phyloP scores from a whole-genome alignment of 2,113 vertebrate species.

The Phylloscopus trochilus region DNA sequence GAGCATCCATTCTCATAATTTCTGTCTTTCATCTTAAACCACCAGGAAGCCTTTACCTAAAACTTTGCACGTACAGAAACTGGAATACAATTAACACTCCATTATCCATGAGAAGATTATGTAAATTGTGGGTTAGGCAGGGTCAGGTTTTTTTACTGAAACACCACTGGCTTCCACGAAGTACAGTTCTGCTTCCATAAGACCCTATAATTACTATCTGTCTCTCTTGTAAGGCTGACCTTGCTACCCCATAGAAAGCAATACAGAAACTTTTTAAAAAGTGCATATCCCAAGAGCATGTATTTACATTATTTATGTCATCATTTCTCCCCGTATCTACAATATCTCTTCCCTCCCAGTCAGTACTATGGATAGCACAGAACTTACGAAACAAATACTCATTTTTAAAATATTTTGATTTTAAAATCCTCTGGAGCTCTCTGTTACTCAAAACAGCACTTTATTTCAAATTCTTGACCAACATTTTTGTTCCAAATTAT shows the following conservation, averaged over 20 bases:
- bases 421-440: background rate
- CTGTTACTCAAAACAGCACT: background rate
- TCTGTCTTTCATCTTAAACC: background rate
- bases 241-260: background rate
- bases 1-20: background rate
- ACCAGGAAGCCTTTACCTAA: background rate
- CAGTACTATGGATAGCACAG: rapidly evolving
- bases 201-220: background rate
- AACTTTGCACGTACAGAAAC: background rate
- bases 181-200: background rate
- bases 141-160: background rate
- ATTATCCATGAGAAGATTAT: constrained; percentile 17
- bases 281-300: background rate
- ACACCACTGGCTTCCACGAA: background rate
- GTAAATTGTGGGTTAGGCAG: constrained; percentile 2
- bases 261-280: background rate
- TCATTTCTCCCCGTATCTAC: background rate
- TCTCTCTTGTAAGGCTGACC: background rate
- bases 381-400: background rate
- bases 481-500: background rate
- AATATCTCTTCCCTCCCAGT: background rate
- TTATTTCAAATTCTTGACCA: background rate
- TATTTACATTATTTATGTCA: background rate
- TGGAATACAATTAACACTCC: background rate
- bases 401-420: background rate